These are phyloP conservation scores for Zosterops borbonicus DNA, from an alignment of 2,113 vertebrate species.

Conservation along the genomic window DNA sequence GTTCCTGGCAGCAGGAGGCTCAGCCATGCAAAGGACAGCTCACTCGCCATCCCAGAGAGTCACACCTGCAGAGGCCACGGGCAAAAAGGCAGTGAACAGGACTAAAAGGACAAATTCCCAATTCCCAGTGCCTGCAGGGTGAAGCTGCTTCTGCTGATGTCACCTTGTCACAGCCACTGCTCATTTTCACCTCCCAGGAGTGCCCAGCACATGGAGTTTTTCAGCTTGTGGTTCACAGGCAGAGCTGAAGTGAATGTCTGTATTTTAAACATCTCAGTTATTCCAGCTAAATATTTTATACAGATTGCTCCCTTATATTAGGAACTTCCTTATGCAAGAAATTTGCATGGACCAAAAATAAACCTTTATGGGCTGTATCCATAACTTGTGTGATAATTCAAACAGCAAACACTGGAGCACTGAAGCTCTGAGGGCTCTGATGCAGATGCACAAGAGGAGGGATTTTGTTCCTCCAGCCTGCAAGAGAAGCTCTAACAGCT, in stretches of 20 bases:
- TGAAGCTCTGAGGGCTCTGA: background rate
- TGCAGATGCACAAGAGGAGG: background rate
- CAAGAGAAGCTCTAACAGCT: background rate
- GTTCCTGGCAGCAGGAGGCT: background rate
- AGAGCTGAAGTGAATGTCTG: background rate
- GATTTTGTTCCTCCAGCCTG: background rate
- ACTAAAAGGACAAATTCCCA: slow-evolving; percentile 2
- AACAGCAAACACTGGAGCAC: background rate
- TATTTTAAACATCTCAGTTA: background rate
- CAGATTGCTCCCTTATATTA: background rate
- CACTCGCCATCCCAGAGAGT: background rate
- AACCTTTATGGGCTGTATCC: background rate
- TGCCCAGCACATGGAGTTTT: background rate
- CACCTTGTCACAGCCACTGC: background rate
- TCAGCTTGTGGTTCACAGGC: background rate
- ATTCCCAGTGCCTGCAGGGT: background rate
- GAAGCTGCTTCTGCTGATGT: background rate
- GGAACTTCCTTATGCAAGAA: background rate
- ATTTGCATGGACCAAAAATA: background rate
- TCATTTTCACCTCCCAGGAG: background rate
- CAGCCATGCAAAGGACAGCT: background rate
- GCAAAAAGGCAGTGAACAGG: background rate
- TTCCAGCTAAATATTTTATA: background rate
- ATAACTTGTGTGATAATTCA: background rate
- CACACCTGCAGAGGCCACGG: background rate